Evolutionary conservation across 2,888 invertebrate genomes (phyloP), one percentile per base, ranked within the genome.

Genomic region (Rhimphoctona megacephalus): DNA sequence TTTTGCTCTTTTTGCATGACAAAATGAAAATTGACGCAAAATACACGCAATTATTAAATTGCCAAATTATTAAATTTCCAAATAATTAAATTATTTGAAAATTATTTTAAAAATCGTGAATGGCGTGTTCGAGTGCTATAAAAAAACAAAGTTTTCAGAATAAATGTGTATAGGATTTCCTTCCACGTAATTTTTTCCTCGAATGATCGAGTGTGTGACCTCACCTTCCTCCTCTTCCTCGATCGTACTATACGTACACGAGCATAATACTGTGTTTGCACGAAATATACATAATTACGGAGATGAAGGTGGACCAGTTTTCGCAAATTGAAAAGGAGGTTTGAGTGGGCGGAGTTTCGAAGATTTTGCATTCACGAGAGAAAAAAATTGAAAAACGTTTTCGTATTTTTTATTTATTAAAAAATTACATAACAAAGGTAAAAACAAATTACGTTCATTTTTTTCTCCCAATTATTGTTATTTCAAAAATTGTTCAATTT

Each of bases 141-240:
- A 79, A 67, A 77, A 14, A 36, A 77, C 66, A 64, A 9, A 66
- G 11, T 79, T 57, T 43, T 30, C n/a, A 67, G 25, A n/a, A 36
- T 52, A 36, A 52, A 25, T 39, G 39, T 69, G 11, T 5, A 54
- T 46, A 39, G 54, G 69, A 66, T 69, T 80, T 61, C 25, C 80
- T 74, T 80, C 49, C 74, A 49, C 49, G 57, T 67, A 67, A 84
- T 52, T 54, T 64, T 49, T 70, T 81, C 72, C 54, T 43, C 39
- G 76, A 79, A 83, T 54, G 54, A 76, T 74, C 74, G 57, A 82
- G 67, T 43, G 25, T 72, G 70, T 83, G 83, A 77, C 77, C 81
- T 72, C 46, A 57, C 66, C 52, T 77, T 69, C 78, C 72, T 43
- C 61, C 52, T 64, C 54, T 78, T 43, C 30, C 64, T 64, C 61